phyloP scores from a whole-genome alignment of 2,797 vertebrate genomes.

The Intellagama lesueurii region DNA sequence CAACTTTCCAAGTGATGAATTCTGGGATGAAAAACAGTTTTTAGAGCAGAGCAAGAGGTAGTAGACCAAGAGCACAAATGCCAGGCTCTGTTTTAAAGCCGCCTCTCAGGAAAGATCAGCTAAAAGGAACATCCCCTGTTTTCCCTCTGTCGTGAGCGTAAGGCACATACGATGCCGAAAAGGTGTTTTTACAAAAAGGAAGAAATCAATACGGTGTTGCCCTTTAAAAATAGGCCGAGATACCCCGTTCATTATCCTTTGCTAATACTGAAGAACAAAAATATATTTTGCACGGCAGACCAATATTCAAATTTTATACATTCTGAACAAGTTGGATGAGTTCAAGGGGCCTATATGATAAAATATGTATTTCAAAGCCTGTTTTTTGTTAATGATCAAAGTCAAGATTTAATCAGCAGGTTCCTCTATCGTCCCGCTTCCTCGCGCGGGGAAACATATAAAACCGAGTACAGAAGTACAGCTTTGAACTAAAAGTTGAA shows the following conservation, averaged over 20 bases:
- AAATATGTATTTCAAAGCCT: conserved; percentile 70
- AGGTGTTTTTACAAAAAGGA: conserved; percentile 50
- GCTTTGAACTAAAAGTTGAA: conserved; percentile 70
- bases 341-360: conserved; percentile 59
- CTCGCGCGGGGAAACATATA: background rate
- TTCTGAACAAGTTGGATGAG: conserved; percentile 50
- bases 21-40: background rate
- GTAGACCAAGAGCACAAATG: background rate
- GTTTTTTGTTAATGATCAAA: conserved; percentile 60
- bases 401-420: conserved; percentile 70
- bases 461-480: conserved; percentile 44
- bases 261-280: conserved; percentile 53
- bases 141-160: conserved; percentile 38
- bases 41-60: background rate
- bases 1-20: background rate
- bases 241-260: conserved; percentile 22
- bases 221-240: conserved; percentile 43
- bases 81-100: background rate
- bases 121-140: conserved; percentile 56
- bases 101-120: conserved; percentile 59
- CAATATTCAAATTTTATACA: conserved; percentile 58
- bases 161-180: conserved; percentile 46
- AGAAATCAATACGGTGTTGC: conserved; percentile 46
- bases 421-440: conserved; percentile 53
- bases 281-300: conserved; percentile 21